Evolutionary conservation across 2,113 vertebrate species (phyloP).

Genomic region (Poeciliopsis prolifica): DNA sequence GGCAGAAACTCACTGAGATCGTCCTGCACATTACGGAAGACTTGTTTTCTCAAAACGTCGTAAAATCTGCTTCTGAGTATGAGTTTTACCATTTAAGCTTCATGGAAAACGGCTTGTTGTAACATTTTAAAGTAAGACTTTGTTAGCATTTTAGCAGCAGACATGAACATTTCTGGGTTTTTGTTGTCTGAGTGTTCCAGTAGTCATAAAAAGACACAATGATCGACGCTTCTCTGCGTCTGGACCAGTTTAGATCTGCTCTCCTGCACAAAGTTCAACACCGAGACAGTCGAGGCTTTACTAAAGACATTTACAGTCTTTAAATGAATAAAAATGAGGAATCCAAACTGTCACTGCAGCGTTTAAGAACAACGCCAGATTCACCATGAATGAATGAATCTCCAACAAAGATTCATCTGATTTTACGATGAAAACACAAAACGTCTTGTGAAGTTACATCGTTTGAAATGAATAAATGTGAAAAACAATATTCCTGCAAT

Average conservation of each 20-base stretch:
- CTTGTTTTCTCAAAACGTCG: slow-evolving; percentile 10
- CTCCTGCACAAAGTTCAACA: too few species aligned
- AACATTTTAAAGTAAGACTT: not conserved
- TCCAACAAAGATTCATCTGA: not conserved
- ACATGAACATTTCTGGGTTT: not conserved
- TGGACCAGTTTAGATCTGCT: too few species aligned
- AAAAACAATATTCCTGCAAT: not conserved
- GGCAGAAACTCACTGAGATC: slow-evolving; percentile 17
- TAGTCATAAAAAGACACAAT: not conserved
- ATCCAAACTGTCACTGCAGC: too few species aligned
- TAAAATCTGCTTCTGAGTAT: slow-evolving; percentile 3
- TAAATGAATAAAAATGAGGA: too few species aligned
- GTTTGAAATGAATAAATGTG: not conserved
- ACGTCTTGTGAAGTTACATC: not conserved
- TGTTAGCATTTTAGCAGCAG: not conserved
- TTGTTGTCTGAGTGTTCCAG: not conserved
- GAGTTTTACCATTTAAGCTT: slow-evolving; percentile 10
- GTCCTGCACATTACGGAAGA: slow-evolving; percentile 20
- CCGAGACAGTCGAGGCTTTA: too few species aligned
- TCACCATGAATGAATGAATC: too few species aligned
- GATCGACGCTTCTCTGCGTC: too few species aligned
- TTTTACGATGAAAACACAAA: not conserved
- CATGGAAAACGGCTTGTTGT: not conserved
- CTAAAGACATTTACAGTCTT: too few species aligned
- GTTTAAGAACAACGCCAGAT: too few species aligned